Base-by-base conservation (phyloP, 2,888 invertebrate genomes). In the Leptura quadrifasciata region DNA sequence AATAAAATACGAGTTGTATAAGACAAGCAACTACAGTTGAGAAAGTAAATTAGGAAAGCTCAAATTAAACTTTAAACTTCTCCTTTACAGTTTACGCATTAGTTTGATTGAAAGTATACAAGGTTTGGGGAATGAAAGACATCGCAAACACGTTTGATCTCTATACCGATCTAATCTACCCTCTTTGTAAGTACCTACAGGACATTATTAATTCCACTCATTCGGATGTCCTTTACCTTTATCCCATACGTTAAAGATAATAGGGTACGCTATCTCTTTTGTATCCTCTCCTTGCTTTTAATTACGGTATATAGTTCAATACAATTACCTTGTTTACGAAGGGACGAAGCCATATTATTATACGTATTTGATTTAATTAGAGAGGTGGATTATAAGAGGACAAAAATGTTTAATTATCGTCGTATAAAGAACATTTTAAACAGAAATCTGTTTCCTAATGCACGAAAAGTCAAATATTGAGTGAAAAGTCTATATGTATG, bases 61-160 rank as follows among this genome's bases (percentile, higher is more conserved):
- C 20, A 60, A 57, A 69, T 35, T 69, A 47, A 69, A 58, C 24
- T 69, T 69, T 69, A 39, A 21, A 31, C 20, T 54, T 69, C 71
- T 68, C 68, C 74, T 75, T 79, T 75, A 71, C 76, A 76, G 72
- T 79, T 79, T 47, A 74, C 60, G 75, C 75, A 79, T 78, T 78
- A 78, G 76, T 78, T 78, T 78, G 76, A 78, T 76, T 73, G 75
- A 78, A 80, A 78, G 74, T 75, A 74, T 75, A 75, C 75, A 73
- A 75, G 69, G 72, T 78, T 72, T 69, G 54, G 35, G 60, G 54
- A 72, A 76, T 76, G 71, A 75, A 79, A 77, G 72, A 73, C 64
- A 75, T 69, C 63, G 64, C 35, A 74, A 72, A 70, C 72, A 76
- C 78, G 78, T 78, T 79, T 79, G 78, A 79, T 79, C 78, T 78